These are phyloP conservation scores for Proales similis DNA, from an alignment of 1,140 invertebrate species.

Conservation along the genomic window DNA sequence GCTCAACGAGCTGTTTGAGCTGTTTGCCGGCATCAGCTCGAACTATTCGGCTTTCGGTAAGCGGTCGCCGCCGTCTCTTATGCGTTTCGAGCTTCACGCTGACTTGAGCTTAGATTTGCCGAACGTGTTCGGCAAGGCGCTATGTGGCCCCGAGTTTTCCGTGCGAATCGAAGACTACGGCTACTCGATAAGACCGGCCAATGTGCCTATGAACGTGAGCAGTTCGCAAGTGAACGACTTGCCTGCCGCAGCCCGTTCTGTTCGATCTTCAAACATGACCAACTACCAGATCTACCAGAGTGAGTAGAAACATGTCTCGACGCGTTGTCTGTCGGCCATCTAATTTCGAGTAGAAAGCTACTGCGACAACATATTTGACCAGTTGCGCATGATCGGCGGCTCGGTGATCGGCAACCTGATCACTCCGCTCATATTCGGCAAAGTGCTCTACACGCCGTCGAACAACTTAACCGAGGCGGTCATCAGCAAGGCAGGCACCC, in stretches of 20 bases:
- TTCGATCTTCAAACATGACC: too few species aligned
- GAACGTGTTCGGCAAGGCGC: conserved; percentile 13
- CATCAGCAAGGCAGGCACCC: conserved; percentile 43
- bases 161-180: conserved; percentile 27
- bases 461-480: conserved; percentile 45
- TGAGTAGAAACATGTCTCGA: too few species aligned
- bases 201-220: too few species aligned
- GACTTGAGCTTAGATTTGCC: conserved; percentile 3
- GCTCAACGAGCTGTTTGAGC: conserved; percentile 22
- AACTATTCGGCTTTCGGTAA: conserved; percentile 2
- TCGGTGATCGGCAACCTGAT: conserved; percentile 38
- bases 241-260: too few species aligned
- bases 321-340: too few species aligned
- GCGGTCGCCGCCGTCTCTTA: not conserved
- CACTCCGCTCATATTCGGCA: conserved; percentile 49
- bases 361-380: conserved; percentile 12
- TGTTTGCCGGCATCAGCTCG: conserved; percentile 20
- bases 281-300: too few species aligned
- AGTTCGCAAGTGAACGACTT: too few species aligned
- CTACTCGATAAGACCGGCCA: conserved; percentile 7
- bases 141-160: conserved; percentile 29
- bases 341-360: too few species aligned
- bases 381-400: conserved; percentile 25
- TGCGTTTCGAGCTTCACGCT: not conserved
- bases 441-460: conserved; percentile 52